phyloP scores from a whole-genome alignment of 2,113 vertebrate species.

The Eolophus roseicapilla region DNA sequence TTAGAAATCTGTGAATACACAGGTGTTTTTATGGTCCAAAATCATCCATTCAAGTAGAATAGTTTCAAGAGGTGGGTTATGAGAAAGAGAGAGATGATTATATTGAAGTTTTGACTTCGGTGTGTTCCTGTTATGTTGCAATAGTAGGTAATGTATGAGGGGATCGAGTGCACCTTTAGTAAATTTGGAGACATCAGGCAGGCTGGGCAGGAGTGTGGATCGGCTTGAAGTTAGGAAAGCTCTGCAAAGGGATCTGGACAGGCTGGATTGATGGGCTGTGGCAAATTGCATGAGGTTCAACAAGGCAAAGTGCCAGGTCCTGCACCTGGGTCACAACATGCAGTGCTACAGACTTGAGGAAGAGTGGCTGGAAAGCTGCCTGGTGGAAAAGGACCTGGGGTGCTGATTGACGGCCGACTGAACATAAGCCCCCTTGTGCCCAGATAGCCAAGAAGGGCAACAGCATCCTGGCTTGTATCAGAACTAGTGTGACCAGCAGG shows the following conservation, averaged over 20 bases:
- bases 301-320: not conserved
- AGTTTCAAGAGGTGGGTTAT: not conserved
- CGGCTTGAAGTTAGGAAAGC: not conserved
- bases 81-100: not conserved
- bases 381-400: not conserved
- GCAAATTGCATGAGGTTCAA: not conserved
- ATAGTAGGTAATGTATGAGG: not conserved
- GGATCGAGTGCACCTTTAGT: not conserved
- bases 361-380: not conserved
- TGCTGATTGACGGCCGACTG: not conserved
- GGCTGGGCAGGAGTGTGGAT: not conserved
- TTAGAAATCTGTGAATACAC: not conserved
- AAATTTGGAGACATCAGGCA: not conserved
- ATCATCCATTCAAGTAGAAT: not conserved
- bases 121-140: not conserved
- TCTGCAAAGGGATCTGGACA: not conserved
- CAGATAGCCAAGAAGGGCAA: not conserved
- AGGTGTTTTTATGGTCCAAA: not conserved
- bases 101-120: not conserved
- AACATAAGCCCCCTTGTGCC: not conserved
- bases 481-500: not conserved
- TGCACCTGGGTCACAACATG: not conserved
- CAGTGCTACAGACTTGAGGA: not conserved
- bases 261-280: not conserved
- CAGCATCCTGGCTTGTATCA: not conserved